These are phyloP conservation scores for Morelia viridis DNA, from an alignment of 2,797 vertebrate genomes.

Conservation along the genomic window DNA sequence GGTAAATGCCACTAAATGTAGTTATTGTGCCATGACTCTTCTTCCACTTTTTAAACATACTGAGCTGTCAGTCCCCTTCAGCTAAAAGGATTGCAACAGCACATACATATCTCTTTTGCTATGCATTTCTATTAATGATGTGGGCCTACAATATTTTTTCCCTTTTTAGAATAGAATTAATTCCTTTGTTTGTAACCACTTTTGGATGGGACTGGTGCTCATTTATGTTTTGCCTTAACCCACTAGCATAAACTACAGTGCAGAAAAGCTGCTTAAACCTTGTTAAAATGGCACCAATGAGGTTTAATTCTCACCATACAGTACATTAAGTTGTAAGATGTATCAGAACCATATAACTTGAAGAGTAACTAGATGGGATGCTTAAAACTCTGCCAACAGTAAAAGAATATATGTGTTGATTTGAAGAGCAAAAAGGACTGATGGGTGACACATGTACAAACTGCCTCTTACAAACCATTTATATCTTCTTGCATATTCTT, in stretches of 20 bases:
- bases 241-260: neutral
- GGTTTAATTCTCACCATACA: neutral
- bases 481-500: neutral
- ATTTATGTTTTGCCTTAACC: neutral
- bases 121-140: neutral
- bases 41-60: neutral
- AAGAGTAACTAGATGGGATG: neutral
- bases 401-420: neutral
- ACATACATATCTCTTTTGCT: neutral
- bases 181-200: neutral
- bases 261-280: neutral
- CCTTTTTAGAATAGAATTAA: neutral
- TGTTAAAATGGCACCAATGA: neutral
- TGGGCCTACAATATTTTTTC: neutral
- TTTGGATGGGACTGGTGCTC: neutral
- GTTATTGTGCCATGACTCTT: neutral
- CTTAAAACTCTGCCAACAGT: neutral
- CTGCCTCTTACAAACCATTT: neutral
- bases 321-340: neutral
- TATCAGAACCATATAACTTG: neutral
- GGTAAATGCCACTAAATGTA: neutral
- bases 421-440: neutral
- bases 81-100: neutral
- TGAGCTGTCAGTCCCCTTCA: neutral
- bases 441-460: neutral